These are phyloP conservation scores for Pandemis corylana DNA, from an alignment of 2,888 invertebrate species.

Conservation along the genomic window DNA sequence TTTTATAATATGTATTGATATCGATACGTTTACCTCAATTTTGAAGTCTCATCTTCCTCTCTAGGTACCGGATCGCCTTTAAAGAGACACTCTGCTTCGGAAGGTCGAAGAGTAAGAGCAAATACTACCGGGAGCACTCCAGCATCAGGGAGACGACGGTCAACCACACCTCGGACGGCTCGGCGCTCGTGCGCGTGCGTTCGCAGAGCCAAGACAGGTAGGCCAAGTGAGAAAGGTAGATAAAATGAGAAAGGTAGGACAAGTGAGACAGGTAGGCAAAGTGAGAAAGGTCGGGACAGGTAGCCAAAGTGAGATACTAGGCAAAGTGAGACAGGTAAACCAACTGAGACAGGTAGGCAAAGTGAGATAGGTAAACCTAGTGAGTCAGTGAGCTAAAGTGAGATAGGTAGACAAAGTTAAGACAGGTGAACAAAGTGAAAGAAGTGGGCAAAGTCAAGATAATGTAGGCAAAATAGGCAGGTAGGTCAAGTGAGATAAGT, in stretches of 20 bases:
- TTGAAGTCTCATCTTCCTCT: slow-evolving; percentile 48
- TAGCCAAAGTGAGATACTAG: no score
- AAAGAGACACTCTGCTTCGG: slow-evolving; percentile 89
- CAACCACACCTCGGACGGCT: slow-evolving; percentile 75
- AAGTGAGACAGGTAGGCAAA: background rate
- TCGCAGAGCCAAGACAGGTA: slow-evolving; percentile 58
- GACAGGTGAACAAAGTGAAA: background rate
- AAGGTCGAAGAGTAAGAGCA: slow-evolving; percentile 73
- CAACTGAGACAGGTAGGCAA: background rate
- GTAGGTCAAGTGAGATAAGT: no score
- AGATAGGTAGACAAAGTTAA: background rate
- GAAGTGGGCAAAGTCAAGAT: no score
- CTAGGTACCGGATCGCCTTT: slow-evolving; percentile 91
- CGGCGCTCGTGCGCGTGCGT: slow-evolving; percentile 74
- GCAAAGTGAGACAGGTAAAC: background rate
- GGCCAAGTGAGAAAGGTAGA: background rate
- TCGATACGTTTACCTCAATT: background rate
- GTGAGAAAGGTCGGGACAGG: no score
- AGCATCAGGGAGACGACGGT: slow-evolving; percentile 86
- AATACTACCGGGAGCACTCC: slow-evolving; percentile 84
- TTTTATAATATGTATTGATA: no score
- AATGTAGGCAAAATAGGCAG: no score
- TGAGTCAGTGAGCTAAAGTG: no score
- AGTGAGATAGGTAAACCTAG: background rate
- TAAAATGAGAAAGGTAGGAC: background rate